Base-by-base conservation (phyloP, 2,888 invertebrate species). In the Ennomos fuscantarius region DNA sequence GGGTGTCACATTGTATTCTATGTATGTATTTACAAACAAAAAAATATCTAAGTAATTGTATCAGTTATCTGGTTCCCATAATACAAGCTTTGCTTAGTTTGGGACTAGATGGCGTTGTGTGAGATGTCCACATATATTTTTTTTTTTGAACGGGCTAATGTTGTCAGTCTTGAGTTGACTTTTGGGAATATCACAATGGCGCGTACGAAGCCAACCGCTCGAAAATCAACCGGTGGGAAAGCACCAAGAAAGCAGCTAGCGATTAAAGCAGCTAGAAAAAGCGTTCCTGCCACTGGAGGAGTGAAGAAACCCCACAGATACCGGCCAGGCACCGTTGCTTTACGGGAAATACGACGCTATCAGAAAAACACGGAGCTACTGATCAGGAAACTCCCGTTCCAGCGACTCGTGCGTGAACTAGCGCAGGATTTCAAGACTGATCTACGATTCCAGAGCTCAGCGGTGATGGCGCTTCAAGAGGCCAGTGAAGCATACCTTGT, bases 381-480 rank as follows among this genome's bases (percentile, higher is more conserved):
- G 35, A 95, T 96, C 74, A 88, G 95, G 60, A 95, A 96, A 75
- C 81, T 96, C 44, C 95, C 95, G 0, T 96, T 96, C 84, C 95
- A 96, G 75, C 92, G 95, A 37, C 82, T 96, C 10, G 95, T 96
- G 11, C 86, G 95, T 70, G 95, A 96, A 79, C 95, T 96, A 45
- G 95, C 96, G 0, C 95, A 95, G 66, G 95, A 96, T 70, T 95
- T 95, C 89, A 95, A 95, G 75, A 94, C 94, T 0, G 95, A 95
- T 70, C 80, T 95, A 9, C 82, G 95, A 35, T 95, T 95, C 81
- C 95, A 95, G 79, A 94, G 94, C 67, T 94, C 95, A 0, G 95
- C 95, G 3, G 94, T 95, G 5, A 94, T 94, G 87, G 95, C 95
- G 52, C 83, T 95, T 24, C 95, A 95, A 68, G 93, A 93, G 65